Evolutionary conservation across 2,888 invertebrate genomes (phyloP), one percentile per base, ranked within the genome.

Genomic region (Atrina japonica): DNA sequence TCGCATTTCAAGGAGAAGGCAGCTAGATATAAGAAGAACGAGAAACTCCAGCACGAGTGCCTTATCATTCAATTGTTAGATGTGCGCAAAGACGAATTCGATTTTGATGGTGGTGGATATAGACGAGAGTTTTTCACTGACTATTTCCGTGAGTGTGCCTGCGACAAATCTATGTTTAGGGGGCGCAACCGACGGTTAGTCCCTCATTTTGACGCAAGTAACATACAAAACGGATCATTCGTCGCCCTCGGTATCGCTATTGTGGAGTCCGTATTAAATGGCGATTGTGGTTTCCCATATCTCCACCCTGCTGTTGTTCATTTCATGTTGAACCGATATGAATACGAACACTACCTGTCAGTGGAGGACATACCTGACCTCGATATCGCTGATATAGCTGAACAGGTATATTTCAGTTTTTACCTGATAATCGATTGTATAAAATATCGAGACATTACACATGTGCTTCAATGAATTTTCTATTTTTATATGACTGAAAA

Each of bases 261-360:
- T 40, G 78, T 78, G 16, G 70, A 76, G 27, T 73, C 76, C 35
- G 67, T 78, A 23, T 50, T 78, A 6, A 78, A 76, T 61, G 76
- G 72, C 11, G 78, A 78, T 55, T 78, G 78, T 60, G 78, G 78
- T 7, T 78, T 78, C 27, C 78, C 78, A 3, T 76, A 78, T 45
- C 63, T 78, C 18, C 61, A 76, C 25, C 70, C 68, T 9, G 74
- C 61, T 5, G 64, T 76, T 7, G 76, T 65, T 52, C 70, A 70
- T 52, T 70, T 66, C 40, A 61, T 78, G 11, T 53, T 73, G n/a
- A 75, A 69, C 11, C 66, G 59, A n/a, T 66, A 71, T 14, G 63
- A 76, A 16, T 63, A 59, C 25, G 61, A 67, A 25, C 30, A 63
- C 1, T 53, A 70, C 18, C 41, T 75, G 2, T 56, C 29, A 5